Evolutionary conservation across 92 coral and sea anemone species (phyloP), one percentile per base, ranked within the genome.

Genomic region (Paramuricea clavata): DNA sequence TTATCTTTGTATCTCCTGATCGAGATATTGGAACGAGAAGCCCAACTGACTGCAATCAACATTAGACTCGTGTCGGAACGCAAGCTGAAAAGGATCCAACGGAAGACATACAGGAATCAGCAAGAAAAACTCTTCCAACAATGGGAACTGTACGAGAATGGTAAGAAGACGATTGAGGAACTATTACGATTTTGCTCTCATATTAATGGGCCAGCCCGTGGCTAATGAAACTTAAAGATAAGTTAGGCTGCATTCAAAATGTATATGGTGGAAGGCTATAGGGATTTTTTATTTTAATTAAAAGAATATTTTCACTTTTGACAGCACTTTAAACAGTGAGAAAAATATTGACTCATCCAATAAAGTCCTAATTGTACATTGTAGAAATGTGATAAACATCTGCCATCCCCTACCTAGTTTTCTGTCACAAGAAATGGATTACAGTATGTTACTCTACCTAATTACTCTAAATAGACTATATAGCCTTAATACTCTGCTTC

Each of bases 121-220:
- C 44, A 39, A 39, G 44, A 39, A 10, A 39, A 39, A 39, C 52
- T 47, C 15, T 47, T 47, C 17, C 9, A 47, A 47, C 17, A 47
- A 47, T 47, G 52, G 52, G 17, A 47, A 42, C 60, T 35, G 32
- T 41, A 59, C 36, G 39, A 74, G 81, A 52, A 74, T 23, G 82
- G 57, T 27, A 32, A 54, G 82, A 31, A 61, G 61, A 50, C 61
- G 36, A 67, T 36, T 30, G 67, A 12, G 47, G 57, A 42, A 31
- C 36, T 77, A 49, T 42, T 77, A 54, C 26, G 69, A 61, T 77
- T 49, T 52, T 47, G 61, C 68, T 50, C 82, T 49, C 61, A 41
- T 67, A 50, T 67, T 32, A 50, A 61, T 49, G 81, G 57, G 22
- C 81, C 81, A 59, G 50, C 81, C 59, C 50, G 50, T 64, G 50